A percentile compares a stretch with the other conserved stretches of the same genome.
Conservation (phyloP, 2,113 vertebrate species). For the Xiphophorus couchianus region DNA sequence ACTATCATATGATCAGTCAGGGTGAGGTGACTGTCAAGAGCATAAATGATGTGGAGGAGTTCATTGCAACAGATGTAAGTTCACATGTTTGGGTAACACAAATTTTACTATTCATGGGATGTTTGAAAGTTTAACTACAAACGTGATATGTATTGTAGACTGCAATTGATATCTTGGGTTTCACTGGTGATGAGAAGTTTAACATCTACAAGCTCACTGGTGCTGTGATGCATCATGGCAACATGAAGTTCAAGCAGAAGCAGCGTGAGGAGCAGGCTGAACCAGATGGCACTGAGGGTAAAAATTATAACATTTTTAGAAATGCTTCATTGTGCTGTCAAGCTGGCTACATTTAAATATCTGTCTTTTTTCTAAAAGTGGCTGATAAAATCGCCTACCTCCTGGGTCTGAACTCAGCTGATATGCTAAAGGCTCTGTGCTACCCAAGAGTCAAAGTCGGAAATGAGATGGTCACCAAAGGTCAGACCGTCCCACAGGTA, state of each 20-base stretch:
- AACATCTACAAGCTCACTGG: constrained; percentile 88
- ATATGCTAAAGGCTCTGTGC: constrained; percentile 80
- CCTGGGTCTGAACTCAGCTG: constrained; percentile 81
- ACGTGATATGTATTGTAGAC: constrained; percentile 48
- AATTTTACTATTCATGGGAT: not conserved
- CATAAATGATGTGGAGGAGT: constrained; percentile 68
- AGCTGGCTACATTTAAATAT: not conserved
- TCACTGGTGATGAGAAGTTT: constrained; percentile 85
- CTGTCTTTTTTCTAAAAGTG: constrained; percentile 30
- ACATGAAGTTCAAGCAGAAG: constrained; percentile 74
- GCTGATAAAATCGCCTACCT: constrained; percentile 55
- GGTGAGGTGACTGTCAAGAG: constrained; percentile 71
- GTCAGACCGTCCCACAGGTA: constrained; percentile 73
- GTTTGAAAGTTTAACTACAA: not conserved
- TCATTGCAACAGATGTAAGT: constrained; percentile 72
- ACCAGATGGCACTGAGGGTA: constrained; percentile 74
- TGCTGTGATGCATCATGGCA: constrained; percentile 84
- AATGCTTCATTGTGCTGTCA: not conserved
- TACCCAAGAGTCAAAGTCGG: constrained; percentile 71
- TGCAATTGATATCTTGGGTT: constrained; percentile 81
- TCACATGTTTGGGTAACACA: too few species aligned
- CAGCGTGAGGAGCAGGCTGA: constrained; percentile 76
- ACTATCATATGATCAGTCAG: constrained; percentile 69
- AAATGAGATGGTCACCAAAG: constrained; percentile 70
- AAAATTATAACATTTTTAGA: not conserved